Conservation (phyloP, 2,888 invertebrate species). For the Epicampocera succincta region DNA sequence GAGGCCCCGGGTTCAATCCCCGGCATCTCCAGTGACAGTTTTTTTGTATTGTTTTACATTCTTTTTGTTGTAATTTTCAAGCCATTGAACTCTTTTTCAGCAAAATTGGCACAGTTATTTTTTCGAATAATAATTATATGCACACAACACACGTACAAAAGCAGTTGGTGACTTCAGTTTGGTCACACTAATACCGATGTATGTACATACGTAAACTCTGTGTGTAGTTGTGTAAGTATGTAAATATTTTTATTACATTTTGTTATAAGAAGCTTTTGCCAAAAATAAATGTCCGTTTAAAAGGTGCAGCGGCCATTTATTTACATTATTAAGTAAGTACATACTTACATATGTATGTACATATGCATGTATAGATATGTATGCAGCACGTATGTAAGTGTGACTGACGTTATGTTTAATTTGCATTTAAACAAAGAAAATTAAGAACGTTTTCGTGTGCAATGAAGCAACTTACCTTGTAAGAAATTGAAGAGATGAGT, state of each 20-base stretch:
- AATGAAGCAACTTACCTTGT: too few relatives aligned
- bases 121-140: slow-evolving; percentile 23
- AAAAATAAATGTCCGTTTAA: slow-evolving; percentile 40
- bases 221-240: not conserved
- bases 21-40: slow-evolving; percentile 68
- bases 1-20: slow-evolving; percentile 72
- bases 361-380: not conserved
- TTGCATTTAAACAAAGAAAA: not conserved
- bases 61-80: not conserved
- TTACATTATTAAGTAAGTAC: not conserved
- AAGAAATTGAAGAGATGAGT: too few relatives aligned
- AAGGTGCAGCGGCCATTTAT: slow-evolving; percentile 26
- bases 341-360: not conserved
- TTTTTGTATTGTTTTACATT: not conserved
- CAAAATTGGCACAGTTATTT: slow-evolving; percentile 44
- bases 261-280: slow-evolving; percentile 8
- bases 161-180: slow-evolving; percentile 6
- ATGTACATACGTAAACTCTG: not conserved
- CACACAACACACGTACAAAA: slow-evolving; percentile 38
- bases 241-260: not conserved
- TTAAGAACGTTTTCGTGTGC: too few relatives aligned
- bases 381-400: not conserved
- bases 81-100: slow-evolving; percentile 53
- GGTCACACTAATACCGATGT: slow-evolving; percentile 1
- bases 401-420: not conserved